phyloP scores from a whole-genome alignment of 2,888 invertebrate genomes.

The Amitus sp. region DNA sequence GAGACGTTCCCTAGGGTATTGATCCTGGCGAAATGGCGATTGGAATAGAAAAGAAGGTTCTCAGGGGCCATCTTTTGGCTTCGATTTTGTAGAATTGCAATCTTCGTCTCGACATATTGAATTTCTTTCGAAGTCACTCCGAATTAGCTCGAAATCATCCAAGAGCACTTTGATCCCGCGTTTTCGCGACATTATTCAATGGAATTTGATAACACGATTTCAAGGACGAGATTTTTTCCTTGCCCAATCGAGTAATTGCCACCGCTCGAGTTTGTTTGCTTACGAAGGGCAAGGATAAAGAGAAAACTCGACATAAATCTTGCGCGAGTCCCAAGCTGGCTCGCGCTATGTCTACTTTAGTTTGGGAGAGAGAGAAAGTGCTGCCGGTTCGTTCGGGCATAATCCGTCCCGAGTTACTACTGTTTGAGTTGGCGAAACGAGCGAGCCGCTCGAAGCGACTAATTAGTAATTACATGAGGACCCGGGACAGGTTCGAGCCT shows the following conservation, averaged over 20 bases:
- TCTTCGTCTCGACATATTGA: conserved; percentile 37
- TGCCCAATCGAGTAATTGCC: no score
- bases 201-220: no score
- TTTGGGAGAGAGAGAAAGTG: conserved; percentile 37
- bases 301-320: conserved; percentile 26
- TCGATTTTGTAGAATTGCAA: conserved; percentile 28
- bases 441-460: conserved; percentile 44
- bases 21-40: conserved; percentile 34
- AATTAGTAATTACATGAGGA: conserved; percentile 47
- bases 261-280: no score
- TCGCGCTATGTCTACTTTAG: conserved; percentile 27
- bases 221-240: no score
- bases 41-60: conserved; percentile 35
- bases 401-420: conserved; percentile 27
- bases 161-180: conserved; percentile 16
- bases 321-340: conserved; percentile 18
- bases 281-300: neutral
- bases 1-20: conserved; percentile 18
- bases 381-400: conserved; percentile 32
- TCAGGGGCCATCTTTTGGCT: conserved; percentile 37
- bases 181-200: neutral
- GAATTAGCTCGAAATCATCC: conserved; percentile 31
- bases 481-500: conserved; percentile 27
- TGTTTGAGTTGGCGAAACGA: conserved; percentile 37
- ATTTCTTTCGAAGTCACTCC: conserved; percentile 28